Percentiles rank a stretch among this genome's conserved stretches.
phyloP scores from a whole-genome alignment of 1,140 invertebrate genomes.

The Anadara kagoshimensis region DNA sequence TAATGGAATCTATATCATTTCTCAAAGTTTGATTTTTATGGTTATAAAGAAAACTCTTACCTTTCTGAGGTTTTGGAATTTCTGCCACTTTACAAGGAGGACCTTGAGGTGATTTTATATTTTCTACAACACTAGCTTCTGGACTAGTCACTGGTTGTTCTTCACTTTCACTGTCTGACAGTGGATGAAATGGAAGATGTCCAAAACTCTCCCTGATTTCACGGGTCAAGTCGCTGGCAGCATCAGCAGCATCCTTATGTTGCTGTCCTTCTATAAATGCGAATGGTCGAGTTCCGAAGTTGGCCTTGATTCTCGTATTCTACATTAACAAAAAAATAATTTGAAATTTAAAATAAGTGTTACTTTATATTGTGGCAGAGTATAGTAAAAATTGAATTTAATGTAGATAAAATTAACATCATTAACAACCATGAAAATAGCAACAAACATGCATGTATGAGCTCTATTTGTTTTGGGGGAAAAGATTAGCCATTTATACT shows the following conservation, averaged over 20 bases:
- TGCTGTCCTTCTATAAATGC: conserved; percentile 71
- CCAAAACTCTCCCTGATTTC: conserved; percentile 70
- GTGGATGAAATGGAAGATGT: conserved; percentile 67
- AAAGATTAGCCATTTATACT: too few species aligned
- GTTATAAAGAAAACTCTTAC: conserved; percentile 29
- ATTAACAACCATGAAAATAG: too few species aligned
- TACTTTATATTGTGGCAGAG: too few species aligned
- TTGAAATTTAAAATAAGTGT: too few species aligned
- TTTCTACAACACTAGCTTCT: conserved; percentile 30
- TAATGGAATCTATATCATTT: too few species aligned
- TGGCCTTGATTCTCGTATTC: conserved; percentile 70
- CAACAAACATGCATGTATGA: too few species aligned
- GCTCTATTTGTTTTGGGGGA: too few species aligned
- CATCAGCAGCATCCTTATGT: conserved; percentile 68
- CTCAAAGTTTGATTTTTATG: too few species aligned
- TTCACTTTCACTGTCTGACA: conserved; percentile 69
- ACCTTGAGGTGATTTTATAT: conserved; percentile 49
- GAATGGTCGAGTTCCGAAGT: conserved; percentile 72
- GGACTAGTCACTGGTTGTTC: conserved; percentile 30
- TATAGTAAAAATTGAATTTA: too few species aligned
- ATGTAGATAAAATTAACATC: too few species aligned
- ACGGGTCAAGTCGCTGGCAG: conserved; percentile 63
- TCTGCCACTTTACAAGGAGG: conserved; percentile 61
- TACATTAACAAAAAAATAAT: conserved; percentile 47
- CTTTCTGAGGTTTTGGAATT: conserved; percentile 64